These are phyloP conservation scores for Clangula hyemalis DNA, from an alignment of 2,797 vertebrate species.

Conservation along the genomic window DNA sequence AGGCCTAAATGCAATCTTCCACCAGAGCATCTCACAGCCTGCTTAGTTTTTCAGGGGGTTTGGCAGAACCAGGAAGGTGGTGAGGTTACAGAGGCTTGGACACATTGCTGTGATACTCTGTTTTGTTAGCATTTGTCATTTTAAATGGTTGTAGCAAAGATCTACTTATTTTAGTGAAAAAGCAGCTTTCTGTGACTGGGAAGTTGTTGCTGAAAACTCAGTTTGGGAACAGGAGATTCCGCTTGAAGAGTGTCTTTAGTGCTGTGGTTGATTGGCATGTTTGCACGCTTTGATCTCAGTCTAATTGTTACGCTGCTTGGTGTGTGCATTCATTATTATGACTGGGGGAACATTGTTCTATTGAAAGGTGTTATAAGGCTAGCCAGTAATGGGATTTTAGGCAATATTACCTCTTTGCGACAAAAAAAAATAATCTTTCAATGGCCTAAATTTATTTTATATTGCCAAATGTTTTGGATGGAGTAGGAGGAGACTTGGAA, in stretches of 20 bases:
- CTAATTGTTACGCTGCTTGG: not conserved
- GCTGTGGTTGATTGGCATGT: not conserved
- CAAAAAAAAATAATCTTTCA: not conserved
- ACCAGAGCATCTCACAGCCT: not conserved
- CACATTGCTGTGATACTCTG: not conserved
- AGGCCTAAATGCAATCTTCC: too few species aligned
- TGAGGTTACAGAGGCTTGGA: not conserved
- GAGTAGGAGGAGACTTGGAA: not conserved
- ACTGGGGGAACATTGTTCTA: not conserved
- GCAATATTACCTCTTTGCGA: not conserved
- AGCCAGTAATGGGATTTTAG: not conserved
- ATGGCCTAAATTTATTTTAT: not conserved
- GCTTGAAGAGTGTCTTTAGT: not conserved
- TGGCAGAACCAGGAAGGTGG: not conserved
- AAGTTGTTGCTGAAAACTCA: not conserved
- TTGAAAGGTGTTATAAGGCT: not conserved
- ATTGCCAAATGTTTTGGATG: conserved; percentile 30
- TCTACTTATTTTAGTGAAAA: not conserved
- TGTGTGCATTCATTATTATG: fast-evolving
- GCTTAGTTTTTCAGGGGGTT: not conserved
- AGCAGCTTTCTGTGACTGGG: not conserved
- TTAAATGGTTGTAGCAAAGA: not conserved
- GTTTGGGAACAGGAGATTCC: not conserved
- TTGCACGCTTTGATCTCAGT: not conserved
- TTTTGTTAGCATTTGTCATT: not conserved